Base-by-base conservation (phyloP, 2,888 invertebrate genomes). In the Carabus problematicus region DNA sequence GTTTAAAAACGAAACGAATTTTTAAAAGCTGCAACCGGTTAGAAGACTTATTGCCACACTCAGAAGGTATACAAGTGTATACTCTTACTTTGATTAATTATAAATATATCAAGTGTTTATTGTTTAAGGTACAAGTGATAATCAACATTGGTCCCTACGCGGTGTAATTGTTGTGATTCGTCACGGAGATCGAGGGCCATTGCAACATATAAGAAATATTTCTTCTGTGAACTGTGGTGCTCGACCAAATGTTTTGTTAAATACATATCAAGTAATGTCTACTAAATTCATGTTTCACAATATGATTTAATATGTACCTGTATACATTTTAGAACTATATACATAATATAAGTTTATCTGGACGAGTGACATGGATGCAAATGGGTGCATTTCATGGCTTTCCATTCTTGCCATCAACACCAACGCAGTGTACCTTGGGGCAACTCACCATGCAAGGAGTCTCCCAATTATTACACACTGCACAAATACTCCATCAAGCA, bases 111-210 rank as follows among this genome's bases (percentile, higher is more conserved):
- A 14, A 4, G 41, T 47, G 8, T 8, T 56, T 71, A 64, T 61
- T 71, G 74, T 74, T n/a, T 72, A 76, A 80, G 79, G 77, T 70
- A 76, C 78, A 11, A 74, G 86, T 81, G 84, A 76, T 79, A 81
- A 76, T 74, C 84, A 76, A 12, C 85, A 87, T 66, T 88, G 90
- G 84, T 81, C 87, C 49, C 80, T 92, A 47, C 89, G 89, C 77
- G 92, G 91, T 4, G 86, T 92, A 1, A 79, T 94, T 47, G 85
- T 94, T 60, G 84, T 95, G 58, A 90, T 94, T 3, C 85, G 97
- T 12, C 97, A 97, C 79, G 97, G 97, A 0, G 96, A 96, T 79
- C 84, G 97, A 59, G 94, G 95, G 0, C 93, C 96, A 0, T 84
- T 97, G 72, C 91, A 93, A 8, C 92, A 94, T 77, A 87, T 97